phyloP scores from a whole-genome alignment of 2,797 vertebrate genomes.

The Enteromius anoplus region DNA sequence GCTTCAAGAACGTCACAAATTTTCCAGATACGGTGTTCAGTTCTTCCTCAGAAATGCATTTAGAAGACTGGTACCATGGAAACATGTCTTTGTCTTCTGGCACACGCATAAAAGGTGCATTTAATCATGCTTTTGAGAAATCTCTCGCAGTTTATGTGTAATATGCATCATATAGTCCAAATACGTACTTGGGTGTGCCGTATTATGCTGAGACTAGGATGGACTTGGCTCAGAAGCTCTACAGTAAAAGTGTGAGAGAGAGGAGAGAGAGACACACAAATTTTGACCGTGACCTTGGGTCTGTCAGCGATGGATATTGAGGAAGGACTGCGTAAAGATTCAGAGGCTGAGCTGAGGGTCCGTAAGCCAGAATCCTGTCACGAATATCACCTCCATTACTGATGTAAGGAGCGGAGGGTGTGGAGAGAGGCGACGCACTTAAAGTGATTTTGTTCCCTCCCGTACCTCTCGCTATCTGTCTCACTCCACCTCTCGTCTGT shows the following conservation, averaged over 20 bases:
- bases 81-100: neutral
- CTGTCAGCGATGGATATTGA: conserved; percentile 28
- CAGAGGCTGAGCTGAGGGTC: conserved; percentile 46
- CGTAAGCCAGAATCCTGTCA: conserved; percentile 69
- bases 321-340: conserved; percentile 42
- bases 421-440: conserved; percentile 19
- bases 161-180: neutral
- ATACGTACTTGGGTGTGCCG: neutral
- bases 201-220: conserved; percentile 2
- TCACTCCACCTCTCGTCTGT: conserved; percentile 36
- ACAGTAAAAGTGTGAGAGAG: conserved; percentile 49
- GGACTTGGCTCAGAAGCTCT: conserved; percentile 39
- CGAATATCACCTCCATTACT: conserved; percentile 57
- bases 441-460: conserved; percentile 37
- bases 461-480: conserved; percentile 30
- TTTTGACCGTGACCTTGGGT: neutral
- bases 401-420: conserved; percentile 36
- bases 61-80: neutral
- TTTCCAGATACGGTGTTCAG: neutral
- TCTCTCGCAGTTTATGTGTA: neutral
- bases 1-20: too few species aligned
- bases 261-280: conserved; percentile 8
- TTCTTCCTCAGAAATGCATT: neutral
- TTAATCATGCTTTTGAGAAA: neutral
- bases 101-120: neutral